phyloP scores from a whole-genome alignment of 2,888 invertebrate genomes.

The Iphiclides podalirius region DNA sequence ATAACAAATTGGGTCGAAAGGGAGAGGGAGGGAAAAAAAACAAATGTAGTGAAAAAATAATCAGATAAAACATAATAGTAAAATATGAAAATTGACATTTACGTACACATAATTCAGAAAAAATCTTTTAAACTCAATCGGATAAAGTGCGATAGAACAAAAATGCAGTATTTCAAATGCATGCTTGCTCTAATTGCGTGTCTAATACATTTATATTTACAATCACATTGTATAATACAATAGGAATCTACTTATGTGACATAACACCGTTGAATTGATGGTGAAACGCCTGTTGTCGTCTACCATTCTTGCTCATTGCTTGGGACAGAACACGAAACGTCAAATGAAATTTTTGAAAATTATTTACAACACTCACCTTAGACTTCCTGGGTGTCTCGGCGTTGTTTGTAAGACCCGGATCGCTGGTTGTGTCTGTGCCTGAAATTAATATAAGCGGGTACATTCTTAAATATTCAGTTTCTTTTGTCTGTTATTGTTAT shows the following conservation, averaged over 20 bases:
- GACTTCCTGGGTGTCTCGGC: constrained; percentile 71
- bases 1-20: constrained; percentile 42
- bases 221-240: constrained; percentile 53
- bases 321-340: constrained; percentile 28
- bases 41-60: constrained; percentile 59
- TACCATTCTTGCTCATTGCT: constrained; percentile 52
- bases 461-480: too few relatives aligned
- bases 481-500: too few relatives aligned
- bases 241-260: constrained; percentile 39
- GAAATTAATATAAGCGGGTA: constrained; percentile 25
- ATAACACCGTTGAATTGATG: constrained; percentile 31
- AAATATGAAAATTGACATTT: constrained; percentile 25
- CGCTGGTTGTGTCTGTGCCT: constrained; percentile 76
- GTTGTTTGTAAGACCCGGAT: constrained; percentile 70
- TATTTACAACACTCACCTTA: constrained; percentile 52
- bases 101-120: constrained; percentile 16
- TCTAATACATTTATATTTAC: constrained; percentile 63
- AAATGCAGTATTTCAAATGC: constrained; percentile 46
- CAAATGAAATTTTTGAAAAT: neutral
- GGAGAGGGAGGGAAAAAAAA: constrained; percentile 59
- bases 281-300: constrained; percentile 30
- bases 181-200: constrained; percentile 50
- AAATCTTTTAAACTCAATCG: constrained; percentile 32
- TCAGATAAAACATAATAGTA: constrained; percentile 40
- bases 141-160: constrained; percentile 32